phyloP scores from a whole-genome alignment of 2,888 invertebrate species.

The Euplexia lucipara region DNA sequence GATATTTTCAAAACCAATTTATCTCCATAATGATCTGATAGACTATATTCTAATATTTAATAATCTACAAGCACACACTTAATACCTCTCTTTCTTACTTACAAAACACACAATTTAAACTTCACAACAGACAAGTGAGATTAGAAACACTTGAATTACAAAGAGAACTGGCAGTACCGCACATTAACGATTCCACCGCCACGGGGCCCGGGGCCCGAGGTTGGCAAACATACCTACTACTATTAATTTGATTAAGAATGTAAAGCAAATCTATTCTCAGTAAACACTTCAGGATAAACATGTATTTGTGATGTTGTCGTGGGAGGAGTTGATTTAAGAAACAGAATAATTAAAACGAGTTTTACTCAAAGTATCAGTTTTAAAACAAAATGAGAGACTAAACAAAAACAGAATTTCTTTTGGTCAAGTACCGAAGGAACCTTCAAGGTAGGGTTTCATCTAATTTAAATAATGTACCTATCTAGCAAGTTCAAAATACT shows the following conservation, averaged over 20 bases:
- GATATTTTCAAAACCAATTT: no score
- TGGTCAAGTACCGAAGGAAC: no score
- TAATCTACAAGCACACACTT: no score
- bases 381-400: no score
- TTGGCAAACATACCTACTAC: constrained; percentile 45
- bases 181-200: constrained; percentile 49
- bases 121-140: constrained; percentile 41
- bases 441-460: no score
- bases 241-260: constrained; percentile 59
- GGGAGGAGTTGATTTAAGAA: not conserved
- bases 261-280: constrained; percentile 50
- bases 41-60: no score
- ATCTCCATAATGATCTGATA: no score
- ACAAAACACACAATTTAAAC: constrained; percentile 24
- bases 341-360: not conserved
- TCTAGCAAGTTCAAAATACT: not conserved
- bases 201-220: no score
- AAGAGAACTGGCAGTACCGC: constrained; percentile 35
- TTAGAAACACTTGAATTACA: constrained; percentile 50
- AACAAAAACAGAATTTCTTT: no score
- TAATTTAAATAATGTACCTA: no score
- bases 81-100: not conserved
- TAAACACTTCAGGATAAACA: constrained; percentile 27
- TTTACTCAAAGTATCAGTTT: not conserved
- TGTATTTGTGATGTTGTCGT: not conserved